These are phyloP conservation scores for Pyralis farinalis DNA, from an alignment of 2,888 invertebrate species.

Conservation along the genomic window DNA sequence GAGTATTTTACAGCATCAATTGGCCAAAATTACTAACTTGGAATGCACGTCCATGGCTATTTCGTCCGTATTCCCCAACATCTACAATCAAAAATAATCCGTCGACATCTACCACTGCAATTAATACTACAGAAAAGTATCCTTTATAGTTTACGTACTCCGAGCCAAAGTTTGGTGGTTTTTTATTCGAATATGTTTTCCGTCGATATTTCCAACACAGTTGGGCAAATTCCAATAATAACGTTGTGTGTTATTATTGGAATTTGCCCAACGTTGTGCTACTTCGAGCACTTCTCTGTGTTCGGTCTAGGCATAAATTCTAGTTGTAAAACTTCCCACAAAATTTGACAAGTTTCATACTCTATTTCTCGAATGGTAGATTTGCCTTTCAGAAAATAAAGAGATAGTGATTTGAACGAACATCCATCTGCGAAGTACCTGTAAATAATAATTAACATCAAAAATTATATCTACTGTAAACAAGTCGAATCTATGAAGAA, in stretches of 20 bases:
- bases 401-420: neutral
- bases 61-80: constrained; percentile 5
- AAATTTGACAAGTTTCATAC: neutral
- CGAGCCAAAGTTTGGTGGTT: neutral
- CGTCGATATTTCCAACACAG: constrained; percentile 2
- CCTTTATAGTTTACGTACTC: constrained; percentile 2
- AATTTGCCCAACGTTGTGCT: too few relatives aligned
- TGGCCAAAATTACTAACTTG: neutral
- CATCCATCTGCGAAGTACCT: neutral
- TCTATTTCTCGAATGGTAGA: neutral
- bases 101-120: constrained; percentile 5
- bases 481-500: too few relatives aligned
- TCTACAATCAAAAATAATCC: constrained; percentile 5
- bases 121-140: constrained; percentile 4
- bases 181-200: constrained; percentile 4
- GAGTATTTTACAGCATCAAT: too few relatives aligned
- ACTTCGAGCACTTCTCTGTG: neutral
- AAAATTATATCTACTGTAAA: neutral
- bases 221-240: constrained; percentile 9
- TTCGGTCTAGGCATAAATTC: neutral
- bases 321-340: constrained; percentile 1
- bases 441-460: neutral
- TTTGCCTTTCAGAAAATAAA: neutral
- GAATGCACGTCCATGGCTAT: constrained; percentile 2
- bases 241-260: too few relatives aligned